Evolutionary conservation across 1,140 invertebrate species (phyloP).

Genomic region (Metopolophium dirhodum): DNA sequence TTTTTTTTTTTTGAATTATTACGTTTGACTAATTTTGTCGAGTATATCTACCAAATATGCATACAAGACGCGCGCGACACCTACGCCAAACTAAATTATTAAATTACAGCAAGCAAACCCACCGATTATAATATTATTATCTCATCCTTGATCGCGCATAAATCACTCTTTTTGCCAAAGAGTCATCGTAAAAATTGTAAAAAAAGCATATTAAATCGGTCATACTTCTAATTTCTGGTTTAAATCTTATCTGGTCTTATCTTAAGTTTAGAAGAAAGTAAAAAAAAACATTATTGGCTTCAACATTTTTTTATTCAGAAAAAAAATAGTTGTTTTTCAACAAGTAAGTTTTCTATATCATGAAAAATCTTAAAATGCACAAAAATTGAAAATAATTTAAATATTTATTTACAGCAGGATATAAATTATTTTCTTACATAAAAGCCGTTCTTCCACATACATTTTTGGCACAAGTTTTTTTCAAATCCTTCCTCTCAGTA

Average conservation of each 20-base stretch:
- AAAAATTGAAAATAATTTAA: neutral
- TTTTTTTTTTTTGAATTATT: slow-evolving; percentile 19
- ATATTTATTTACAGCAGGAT: neutral
- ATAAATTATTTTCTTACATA: neutral
- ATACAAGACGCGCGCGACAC: neutral
- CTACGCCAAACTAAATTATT: slow-evolving; percentile 12
- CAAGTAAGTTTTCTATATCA: neutral
- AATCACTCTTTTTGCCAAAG: neutral
- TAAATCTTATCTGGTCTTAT: neutral
- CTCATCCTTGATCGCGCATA: neutral
- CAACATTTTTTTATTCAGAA: neutral
- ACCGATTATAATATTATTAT: neutral
- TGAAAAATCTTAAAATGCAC: rapidly evolving
- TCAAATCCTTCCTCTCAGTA: neutral
- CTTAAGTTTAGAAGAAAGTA: neutral
- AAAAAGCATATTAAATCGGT: neutral
- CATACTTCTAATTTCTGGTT: neutral
- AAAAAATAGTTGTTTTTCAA: neutral
- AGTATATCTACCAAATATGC: slow-evolving; percentile 17
- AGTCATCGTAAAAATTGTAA: neutral
- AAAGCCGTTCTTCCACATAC: neutral
- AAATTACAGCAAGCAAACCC: neutral
- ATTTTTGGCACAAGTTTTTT: neutral
- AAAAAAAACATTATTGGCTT: neutral
- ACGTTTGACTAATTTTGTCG: slow-evolving; percentile 18